A percentile compares a stretch with the other conserved stretches of the same genome.
These are phyloP conservation scores for Lucinisca nassula DNA, from an alignment of 2,888 invertebrate genomes.

Conservation along the genomic window DNA sequence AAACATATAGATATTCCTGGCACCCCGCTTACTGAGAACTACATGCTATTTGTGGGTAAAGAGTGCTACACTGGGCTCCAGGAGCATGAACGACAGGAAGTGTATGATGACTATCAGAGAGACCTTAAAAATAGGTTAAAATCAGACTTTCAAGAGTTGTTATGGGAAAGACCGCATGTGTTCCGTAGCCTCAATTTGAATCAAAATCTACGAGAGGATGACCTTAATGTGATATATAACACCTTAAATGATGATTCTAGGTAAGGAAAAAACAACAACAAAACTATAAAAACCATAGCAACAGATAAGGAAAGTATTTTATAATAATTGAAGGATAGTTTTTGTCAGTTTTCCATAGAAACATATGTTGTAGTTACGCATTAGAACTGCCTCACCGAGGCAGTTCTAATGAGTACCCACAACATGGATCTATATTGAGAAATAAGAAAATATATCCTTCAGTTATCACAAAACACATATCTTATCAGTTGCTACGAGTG, in stretches of 20 bases:
- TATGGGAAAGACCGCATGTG: constrained; percentile 97
- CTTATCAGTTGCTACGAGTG: too few species aligned
- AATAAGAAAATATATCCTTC: background rate
- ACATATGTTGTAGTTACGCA: background rate
- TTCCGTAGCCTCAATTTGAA: constrained; percentile 97
- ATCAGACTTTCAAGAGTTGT: constrained; percentile 96
- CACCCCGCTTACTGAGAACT: constrained; percentile 96
- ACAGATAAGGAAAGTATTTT: too few species aligned
- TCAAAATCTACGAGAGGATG: constrained; percentile 97
- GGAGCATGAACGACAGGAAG: constrained; percentile 96
- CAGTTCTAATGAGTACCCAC: background rate
- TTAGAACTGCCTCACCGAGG: background rate
- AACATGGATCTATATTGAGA: background rate
- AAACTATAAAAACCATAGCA: too few species aligned
- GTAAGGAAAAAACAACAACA: constrained; percentile 43
- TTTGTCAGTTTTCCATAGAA: too few species aligned
- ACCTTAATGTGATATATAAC: constrained; percentile 91
- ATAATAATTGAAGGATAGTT: too few species aligned
- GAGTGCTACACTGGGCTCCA: constrained; percentile 97
- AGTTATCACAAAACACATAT: too few species aligned
- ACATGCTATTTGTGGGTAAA: constrained; percentile 95
- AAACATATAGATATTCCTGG: constrained; percentile 92
- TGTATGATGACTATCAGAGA: constrained; percentile 97
- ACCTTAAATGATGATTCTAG: constrained; percentile 72
- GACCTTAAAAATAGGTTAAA: constrained; percentile 92